A percentile compares a stretch with the other conserved stretches of the same genome.
phyloP scores from a whole-genome alignment of 2,888 invertebrate species.

The Dynastes grantii region DNA sequence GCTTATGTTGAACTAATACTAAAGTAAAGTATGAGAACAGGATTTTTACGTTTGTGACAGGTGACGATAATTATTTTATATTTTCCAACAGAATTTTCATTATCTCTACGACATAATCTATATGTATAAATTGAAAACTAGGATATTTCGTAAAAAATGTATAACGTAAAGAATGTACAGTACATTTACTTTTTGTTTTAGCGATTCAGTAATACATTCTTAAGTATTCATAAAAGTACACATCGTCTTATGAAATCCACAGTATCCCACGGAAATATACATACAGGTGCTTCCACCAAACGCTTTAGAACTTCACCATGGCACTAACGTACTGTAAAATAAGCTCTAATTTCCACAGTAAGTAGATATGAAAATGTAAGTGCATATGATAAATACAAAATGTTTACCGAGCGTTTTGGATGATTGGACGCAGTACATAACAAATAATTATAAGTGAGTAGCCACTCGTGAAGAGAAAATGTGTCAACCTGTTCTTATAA shows the following conservation, averaged over 20 bases:
- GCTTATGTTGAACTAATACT: no score
- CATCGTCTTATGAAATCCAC: neutral
- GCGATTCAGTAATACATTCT: neutral
- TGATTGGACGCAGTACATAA: neutral
- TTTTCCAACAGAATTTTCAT: no score
- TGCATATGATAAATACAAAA: slow-evolving; percentile 1
- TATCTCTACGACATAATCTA: no score
- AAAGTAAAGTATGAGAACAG: no score
- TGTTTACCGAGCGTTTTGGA: neutral
- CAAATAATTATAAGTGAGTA: slow-evolving; percentile 20
- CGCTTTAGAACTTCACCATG: neutral
- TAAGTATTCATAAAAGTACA: neutral
- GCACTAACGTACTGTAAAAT: neutral
- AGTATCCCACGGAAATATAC: neutral
- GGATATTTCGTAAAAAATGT: no score
- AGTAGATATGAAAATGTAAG: slow-evolving; percentile 14
- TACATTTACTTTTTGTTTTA: neutral
- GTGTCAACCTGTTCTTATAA: slow-evolving; percentile 40
- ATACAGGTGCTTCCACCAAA: neutral
- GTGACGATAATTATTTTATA: no score
- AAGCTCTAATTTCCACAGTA: slow-evolving; percentile 20
- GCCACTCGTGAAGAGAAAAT: neutral
- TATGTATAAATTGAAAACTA: no score
- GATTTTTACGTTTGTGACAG: no score
- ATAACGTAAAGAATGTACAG: no score